Base-by-base conservation (phyloP, 35 echinoderm and acorn worm species). In the Ophiothrix spiculata region DNA sequence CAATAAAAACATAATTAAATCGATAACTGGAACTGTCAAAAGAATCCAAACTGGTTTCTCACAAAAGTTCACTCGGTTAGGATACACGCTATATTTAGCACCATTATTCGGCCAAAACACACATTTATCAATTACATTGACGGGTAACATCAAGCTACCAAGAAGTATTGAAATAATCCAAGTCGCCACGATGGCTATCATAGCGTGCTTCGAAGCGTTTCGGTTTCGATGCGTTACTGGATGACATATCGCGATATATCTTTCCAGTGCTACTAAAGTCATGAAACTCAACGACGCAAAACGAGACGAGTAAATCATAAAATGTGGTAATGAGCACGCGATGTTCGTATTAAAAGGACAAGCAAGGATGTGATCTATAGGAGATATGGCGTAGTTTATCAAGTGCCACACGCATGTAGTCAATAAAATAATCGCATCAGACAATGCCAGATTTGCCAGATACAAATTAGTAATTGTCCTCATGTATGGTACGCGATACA, bases 241-340 rank as follows among this genome's bases (percentile, higher is more conserved):
- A 33, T 83, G 88, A 64, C 88, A 90, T 2, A 90, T 90, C 32
- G 88, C 88, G 63, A 49, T 76, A 75, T 77, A 90, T 25, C 88
- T n/a, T 38, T 90, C 88, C 28, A 90, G 25, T 1, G 79, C 60
- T 37, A 83, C 80, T 33, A 90, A 49, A 36, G 80, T 88, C 33
- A 88, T 49, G 25, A 88, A 42, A n/a, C 56, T 42, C 40, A 79
- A 45, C 16, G 77, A 80, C 1, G 76, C 77, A 42, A 64, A 88
- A 28, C 56, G 82, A 17, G 37, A 39, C 56, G 79, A 31, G 37
- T 90, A 80, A 15, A 37, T 75, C 31, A 76, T 56, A 56, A 75
- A 75, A 23, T 74, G 32, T 6, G 82, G 39, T 0, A 90, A 37
- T 8, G 76, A 33, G 40, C 88, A 90, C 1, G 56, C 88, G 16